These are phyloP conservation scores for Drosophila pseudotakahashii DNA, from an alignment of 2,888 invertebrate species.

Conservation along the genomic window DNA sequence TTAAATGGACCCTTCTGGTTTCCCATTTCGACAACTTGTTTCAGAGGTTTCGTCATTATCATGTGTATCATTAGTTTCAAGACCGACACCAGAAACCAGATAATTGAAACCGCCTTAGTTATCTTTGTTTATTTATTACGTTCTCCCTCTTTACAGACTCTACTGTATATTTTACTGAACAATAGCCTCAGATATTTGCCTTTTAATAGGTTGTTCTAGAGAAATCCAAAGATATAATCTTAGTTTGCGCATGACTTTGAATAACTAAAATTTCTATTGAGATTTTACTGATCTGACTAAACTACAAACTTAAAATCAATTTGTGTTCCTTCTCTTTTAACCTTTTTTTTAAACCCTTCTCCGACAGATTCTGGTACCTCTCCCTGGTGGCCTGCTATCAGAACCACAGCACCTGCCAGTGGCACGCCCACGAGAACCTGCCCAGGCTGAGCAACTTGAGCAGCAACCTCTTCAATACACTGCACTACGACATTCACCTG, in stretches of 20 bases:
- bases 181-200: neutral
- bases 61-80: neutral
- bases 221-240: neutral
- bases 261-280: neutral
- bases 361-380: constrained; percentile 95
- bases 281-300: neutral
- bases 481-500: constrained; percentile 96
- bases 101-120: neutral
- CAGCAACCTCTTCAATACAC: constrained; percentile 81
- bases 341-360: neutral
- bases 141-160: neutral
- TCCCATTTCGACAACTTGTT: no score
- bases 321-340: neutral
- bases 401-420: constrained; percentile 91
- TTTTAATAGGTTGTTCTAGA: neutral
- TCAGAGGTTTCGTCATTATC: neutral
- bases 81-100: neutral
- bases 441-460: constrained; percentile 50
- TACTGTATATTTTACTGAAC: neutral
- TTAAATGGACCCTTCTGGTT: no score
- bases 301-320: no score
- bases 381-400: constrained; percentile 96
- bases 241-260: neutral
- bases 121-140: constrained; percentile 1
- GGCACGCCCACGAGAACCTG: constrained; percentile 89